Base-by-base conservation (phyloP, 1,140 invertebrate genomes). In the Drosophila athabasca region DNA sequence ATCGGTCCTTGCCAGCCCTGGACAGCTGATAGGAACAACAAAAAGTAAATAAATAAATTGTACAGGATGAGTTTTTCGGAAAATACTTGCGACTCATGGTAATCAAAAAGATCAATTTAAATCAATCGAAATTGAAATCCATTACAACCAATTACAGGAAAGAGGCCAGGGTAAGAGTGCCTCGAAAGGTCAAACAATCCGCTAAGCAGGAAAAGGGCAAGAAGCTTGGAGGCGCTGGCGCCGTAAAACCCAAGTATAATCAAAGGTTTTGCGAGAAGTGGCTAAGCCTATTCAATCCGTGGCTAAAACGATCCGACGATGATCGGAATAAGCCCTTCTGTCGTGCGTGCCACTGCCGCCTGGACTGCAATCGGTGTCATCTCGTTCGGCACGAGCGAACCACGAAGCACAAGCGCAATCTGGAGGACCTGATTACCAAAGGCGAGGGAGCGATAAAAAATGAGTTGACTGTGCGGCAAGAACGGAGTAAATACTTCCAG, bases 21-120 rank as follows among this genome's bases (percentile, higher is more conserved):
- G 35, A 71, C 96, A 98, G 91, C 93, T 95, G 51, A 66, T 58
- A 17, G 9, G 11, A 60, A 53, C 22, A 46, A 62, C 43, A 41
- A 51, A 15, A 48, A 22, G 9, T 13, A 19, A 41, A 51, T 22
- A 58, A 57, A 13, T 13, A 13, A 60, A 53, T 26, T 26, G 24
- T 26, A 6, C 1, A 43, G 24, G 26, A 90, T 91, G 90, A 91
- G 90, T 75, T 90, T 90, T 48, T 81, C 90, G 2, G 90, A 84
- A 55, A 90, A 90, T 65, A 87, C 85, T 0, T 84, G 79, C 6
- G 90, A 90, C 48, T 84, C 73, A 0, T 90, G 89, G 90, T 91
- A 68, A 81, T 74, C 13, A 0, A 3, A 5, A 13, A 4, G 2
- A 39, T 39, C 13, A 11, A 39, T 0, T 13, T n/a, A 53, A 8